Conservation (phyloP, 64 coral and sea anemone species). For the Montipora capricornis region DNA sequence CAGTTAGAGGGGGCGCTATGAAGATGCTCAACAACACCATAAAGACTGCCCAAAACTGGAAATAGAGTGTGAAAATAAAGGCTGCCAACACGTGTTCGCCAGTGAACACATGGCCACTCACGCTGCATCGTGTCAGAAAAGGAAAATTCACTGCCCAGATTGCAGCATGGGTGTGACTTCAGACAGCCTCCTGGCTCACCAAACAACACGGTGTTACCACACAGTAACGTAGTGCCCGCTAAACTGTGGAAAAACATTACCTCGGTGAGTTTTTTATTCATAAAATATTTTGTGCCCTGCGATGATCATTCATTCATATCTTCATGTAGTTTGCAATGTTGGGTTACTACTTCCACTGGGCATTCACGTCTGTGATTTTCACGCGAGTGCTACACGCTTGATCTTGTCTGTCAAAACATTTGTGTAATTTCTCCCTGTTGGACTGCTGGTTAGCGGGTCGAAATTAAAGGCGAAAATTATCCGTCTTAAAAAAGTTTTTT, state of each 20-base stretch:
- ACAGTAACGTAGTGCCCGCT: not conserved
- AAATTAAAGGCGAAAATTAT: too few relatives aligned
- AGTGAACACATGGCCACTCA: not conserved
- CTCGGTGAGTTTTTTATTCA: not conserved
- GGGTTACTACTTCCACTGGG: too few relatives aligned
- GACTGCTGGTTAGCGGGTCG: too few relatives aligned
- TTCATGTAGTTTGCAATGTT: not conserved
- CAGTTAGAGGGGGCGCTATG: not conserved
- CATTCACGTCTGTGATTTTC: too few relatives aligned
- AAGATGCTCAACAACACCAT: not conserved
- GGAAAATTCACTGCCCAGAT: not conserved
- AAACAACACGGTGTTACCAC: not conserved
- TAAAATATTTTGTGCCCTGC: too few relatives aligned
- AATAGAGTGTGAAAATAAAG: too few relatives aligned
- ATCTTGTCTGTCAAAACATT: too few relatives aligned
- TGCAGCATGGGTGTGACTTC: not conserved
- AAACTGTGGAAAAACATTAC: not conserved
- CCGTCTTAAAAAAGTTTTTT: too few relatives aligned
- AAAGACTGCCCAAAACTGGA: not conserved
- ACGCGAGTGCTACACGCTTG: too few relatives aligned
- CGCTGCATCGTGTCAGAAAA: not conserved
- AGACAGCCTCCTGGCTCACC: not conserved
- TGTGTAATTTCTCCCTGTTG: too few relatives aligned
- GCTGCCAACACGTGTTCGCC: too few relatives aligned
- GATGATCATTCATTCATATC: too few relatives aligned